These are phyloP conservation scores for Apis florea DNA, from an alignment of 1,140 invertebrate species.

Conservation along the genomic window DNA sequence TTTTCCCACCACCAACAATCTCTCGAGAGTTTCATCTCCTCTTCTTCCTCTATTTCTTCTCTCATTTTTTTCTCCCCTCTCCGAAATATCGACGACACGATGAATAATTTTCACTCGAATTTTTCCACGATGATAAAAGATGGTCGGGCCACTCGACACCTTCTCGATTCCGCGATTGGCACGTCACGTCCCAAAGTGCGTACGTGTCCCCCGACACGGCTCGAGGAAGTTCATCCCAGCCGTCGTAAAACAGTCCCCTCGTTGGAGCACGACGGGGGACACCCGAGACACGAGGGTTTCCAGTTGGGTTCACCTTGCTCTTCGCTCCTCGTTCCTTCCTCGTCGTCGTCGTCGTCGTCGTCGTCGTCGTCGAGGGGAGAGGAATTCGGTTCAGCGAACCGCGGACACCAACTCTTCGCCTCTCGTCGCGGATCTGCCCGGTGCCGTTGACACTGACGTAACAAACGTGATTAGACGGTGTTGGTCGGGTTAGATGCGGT, in stretches of 20 bases:
- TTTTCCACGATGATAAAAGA: not conserved
- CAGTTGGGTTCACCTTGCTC: conserved; percentile 52
- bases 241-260: conserved; percentile 49
- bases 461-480: conserved; percentile 45
- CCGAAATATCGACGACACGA: no score
- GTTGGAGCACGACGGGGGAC: conserved; percentile 27
- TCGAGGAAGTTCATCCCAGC: conserved; percentile 46
- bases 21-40: no score
- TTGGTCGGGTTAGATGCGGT: not conserved
- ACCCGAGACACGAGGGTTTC: conserved; percentile 55
- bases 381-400: conserved; percentile 69
- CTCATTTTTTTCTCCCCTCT: no score
- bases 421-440: conserved; percentile 17
- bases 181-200: conserved; percentile 20
- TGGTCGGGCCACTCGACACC: conserved; percentile 35
- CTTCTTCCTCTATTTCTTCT: no score
- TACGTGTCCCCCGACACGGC: conserved; percentile 37
- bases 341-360: no score
- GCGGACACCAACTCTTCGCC: conserved; percentile 29
- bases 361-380: not conserved
- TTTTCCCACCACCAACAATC: no score
- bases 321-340: conserved; percentile 26
- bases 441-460: conserved; percentile 72
- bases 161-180: conserved; percentile 17
- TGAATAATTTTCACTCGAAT: no score